Percentiles rank a stretch among this genome's conserved stretches.
phyloP scores from a whole-genome alignment of 2,888 invertebrate genomes.

The Lepidochitona cinerea region DNA sequence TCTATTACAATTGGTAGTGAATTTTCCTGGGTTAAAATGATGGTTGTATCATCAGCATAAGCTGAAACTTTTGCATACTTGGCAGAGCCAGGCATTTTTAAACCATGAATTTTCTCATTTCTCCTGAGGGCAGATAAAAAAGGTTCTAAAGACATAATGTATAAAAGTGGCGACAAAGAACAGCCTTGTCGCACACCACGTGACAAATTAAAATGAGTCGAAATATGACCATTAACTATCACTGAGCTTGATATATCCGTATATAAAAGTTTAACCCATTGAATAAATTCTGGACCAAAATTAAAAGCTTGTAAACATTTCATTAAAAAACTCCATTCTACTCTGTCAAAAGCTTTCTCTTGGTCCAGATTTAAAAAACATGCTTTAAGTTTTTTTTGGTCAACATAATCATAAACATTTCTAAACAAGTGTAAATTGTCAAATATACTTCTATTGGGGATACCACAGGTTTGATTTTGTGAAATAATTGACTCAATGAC shows the following conservation, averaged over 20 bases:
- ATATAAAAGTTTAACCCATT: conserved; percentile 38
- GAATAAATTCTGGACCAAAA: conserved; percentile 31
- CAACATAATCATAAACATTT: conserved; percentile 32
- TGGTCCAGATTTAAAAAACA: conserved; percentile 39
- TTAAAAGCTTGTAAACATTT: conserved; percentile 30
- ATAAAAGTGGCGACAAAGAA: background rate
- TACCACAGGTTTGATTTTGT: conserved; percentile 36
- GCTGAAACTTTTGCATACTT: conserved; percentile 8
- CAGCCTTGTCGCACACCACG: background rate
- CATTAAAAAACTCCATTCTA: conserved; percentile 36
- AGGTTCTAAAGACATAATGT: background rate
- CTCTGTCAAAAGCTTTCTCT: conserved; percentile 43
- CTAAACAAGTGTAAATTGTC: conserved; percentile 36
- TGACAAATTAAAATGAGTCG: background rate
- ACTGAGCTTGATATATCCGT: background rate
- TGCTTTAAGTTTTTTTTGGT: conserved; percentile 29
- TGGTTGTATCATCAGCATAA: conserved; percentile 19
- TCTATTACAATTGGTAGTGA: background rate
- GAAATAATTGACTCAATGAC: conserved; percentile 28
- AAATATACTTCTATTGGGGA: conserved; percentile 34
- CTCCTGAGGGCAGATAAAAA: background rate
- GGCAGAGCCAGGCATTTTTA: conserved; percentile 16
- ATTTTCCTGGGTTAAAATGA: background rate
- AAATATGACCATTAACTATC: background rate
- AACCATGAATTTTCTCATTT: conserved; percentile 8